Conservation (phyloP, 2,113 vertebrate genomes). For the Cyanocitta stelleri region DNA sequence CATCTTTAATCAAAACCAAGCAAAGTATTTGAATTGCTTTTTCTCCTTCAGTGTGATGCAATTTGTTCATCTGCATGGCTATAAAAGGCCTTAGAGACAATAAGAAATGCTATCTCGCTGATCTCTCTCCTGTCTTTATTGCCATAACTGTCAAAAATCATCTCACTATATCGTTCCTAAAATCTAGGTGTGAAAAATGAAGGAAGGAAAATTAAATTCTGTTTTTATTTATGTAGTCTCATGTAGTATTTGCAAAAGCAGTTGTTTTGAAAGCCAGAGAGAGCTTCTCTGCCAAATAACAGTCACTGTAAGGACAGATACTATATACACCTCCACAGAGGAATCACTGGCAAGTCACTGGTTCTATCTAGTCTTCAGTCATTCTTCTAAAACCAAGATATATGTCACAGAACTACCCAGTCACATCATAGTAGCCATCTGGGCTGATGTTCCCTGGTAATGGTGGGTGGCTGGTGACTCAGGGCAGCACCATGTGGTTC, state of each 20-base stretch:
- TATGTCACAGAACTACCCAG: background rate
- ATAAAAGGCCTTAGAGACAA: background rate
- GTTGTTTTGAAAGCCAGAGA: background rate
- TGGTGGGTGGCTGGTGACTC: background rate
- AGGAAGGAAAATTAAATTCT: background rate
- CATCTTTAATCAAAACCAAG: conserved; percentile 28
- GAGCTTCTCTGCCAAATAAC: background rate
- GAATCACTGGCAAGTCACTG: background rate
- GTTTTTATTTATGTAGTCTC: background rate
- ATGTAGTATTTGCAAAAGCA: background rate
- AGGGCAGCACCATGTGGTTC: background rate
- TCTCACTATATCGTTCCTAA: background rate
- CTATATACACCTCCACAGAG: background rate
- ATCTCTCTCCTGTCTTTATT: background rate
- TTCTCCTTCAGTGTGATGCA: background rate
- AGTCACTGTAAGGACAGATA: background rate
- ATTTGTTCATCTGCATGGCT: background rate
- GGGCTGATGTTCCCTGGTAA: background rate
- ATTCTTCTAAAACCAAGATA: background rate
- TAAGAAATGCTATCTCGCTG: background rate
- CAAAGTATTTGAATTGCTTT: background rate
- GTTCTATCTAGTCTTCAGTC: background rate
- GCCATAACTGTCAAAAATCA: background rate
- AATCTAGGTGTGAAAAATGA: conserved; percentile 16
- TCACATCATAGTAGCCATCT: background rate